Evolutionary conservation across 2,113 vertebrate genomes (phyloP).

Genomic region (Pangasianodon gigas): DNA sequence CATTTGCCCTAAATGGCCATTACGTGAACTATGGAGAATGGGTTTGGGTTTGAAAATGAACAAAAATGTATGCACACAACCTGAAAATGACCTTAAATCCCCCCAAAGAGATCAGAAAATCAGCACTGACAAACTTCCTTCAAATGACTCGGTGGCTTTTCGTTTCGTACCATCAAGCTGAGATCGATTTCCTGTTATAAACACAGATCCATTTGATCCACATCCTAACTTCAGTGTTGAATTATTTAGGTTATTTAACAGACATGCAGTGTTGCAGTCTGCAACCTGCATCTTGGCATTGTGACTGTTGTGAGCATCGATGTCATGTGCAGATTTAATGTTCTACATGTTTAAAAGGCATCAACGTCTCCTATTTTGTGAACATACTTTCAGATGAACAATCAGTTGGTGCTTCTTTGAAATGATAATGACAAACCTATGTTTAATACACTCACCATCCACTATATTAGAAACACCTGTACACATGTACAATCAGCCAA

Average conservation of each 20-base stretch:
- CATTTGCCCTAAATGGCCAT: conserved; percentile 32
- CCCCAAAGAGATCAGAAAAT: background rate
- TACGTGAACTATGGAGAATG: background rate
- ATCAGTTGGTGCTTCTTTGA: background rate
- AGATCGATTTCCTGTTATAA: background rate
- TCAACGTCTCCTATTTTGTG: background rate
- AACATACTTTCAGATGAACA: background rate
- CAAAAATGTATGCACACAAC: background rate
- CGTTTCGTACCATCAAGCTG: background rate
- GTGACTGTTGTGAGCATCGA: background rate
- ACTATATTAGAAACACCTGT: background rate
- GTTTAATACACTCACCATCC: background rate
- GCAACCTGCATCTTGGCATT: background rate
- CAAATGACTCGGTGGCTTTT: background rate
- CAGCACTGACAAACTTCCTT: background rate
- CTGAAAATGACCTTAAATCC: background rate
- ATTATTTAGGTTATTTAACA: background rate
- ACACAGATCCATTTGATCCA: background rate
- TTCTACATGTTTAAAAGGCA: background rate
- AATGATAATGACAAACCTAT: background rate
- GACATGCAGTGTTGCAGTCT: background rate
- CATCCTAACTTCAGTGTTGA: no score
- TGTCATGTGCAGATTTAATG: background rate
- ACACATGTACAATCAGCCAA: background rate
- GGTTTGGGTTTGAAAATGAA: conserved; percentile 3